These are phyloP conservation scores for Gastrophysa polygoni DNA, from an alignment of 2,888 invertebrate genomes.

Conservation along the genomic window DNA sequence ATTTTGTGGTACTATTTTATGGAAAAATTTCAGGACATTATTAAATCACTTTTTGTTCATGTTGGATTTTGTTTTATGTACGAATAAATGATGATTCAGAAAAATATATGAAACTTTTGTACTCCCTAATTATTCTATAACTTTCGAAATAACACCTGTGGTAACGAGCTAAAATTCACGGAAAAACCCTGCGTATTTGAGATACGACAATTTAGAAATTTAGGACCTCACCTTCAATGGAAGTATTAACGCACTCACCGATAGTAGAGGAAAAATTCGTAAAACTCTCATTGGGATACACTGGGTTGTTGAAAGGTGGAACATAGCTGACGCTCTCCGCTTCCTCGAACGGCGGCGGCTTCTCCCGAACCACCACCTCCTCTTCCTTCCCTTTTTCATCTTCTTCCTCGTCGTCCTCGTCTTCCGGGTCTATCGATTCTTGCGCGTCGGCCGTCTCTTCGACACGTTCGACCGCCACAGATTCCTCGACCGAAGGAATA, in stretches of 20 bases:
- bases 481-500: conserved; percentile 14
- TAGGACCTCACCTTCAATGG: no score
- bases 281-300: conserved; percentile 57
- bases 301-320: conserved; percentile 58
- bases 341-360: conserved; percentile 39
- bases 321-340: conserved; percentile 52
- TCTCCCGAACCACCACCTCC: conserved; percentile 9
- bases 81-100: no score
- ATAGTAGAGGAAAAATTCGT: conserved; percentile 51
- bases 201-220: no score
- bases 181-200: no score
- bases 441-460: conserved; percentile 24
- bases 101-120: no score
- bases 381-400: conserved; percentile 23
- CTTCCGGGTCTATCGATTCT: conserved; percentile 55
- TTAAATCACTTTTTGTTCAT: no score
- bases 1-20: no score
- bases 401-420: conserved; percentile 31
- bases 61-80: no score
- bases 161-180: no score
- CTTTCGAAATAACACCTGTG: no score
- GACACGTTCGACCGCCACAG: conserved; percentile 32
- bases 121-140: no score
- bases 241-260: conserved; percentile 32
- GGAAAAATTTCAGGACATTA: no score